Base-by-base conservation (phyloP, 2,888 invertebrate genomes). In the Salpingus planirostris region DNA sequence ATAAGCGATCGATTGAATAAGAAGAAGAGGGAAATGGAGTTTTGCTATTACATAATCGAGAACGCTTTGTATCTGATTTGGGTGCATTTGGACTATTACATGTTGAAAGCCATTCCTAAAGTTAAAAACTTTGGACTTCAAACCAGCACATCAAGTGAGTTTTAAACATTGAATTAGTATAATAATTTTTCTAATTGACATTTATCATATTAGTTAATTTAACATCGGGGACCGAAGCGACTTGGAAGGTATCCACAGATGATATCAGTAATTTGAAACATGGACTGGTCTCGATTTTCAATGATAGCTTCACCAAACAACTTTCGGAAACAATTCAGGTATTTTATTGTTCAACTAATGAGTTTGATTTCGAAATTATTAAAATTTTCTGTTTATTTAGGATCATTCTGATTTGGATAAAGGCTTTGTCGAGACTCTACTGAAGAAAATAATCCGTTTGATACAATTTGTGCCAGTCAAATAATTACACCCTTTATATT, bases 371-470 rank as follows among this genome's bases (percentile, higher is more conserved):
- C n/a, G n/a, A n/a, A n/a, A n/a, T n/a, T n/a, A n/a, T n/a, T n/a
- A n/a, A n/a, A n/a, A n/a, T n/a, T n/a, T n/a, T n/a, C n/a, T n/a
- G n/a, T n/a, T n/a, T n/a, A n/a, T n/a, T 13, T 60, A 78, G 73
- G 76, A 74, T 50, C 73, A 78, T 47, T 69, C 79, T 6, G 66
- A 71, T 5, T 64, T 74, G 2, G 79, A 84, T 44, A 76, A 75
- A 49, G 73, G 75, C 27, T 84, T 85, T 59, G 70, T 83, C 13
- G 81, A 83, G 59, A 78, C 81, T 1, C 65, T 88, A 5, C 60
- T 88, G 29, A 76, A 86, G 43, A 78, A 87, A 58, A 81, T 87
- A 45, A 86, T 87, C 62, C 74, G 78, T 38, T 72, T 86, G 51
- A 73, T 87, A 43, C 87, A 87, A 63, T 87, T 85, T 66, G 80